Conservation (phyloP, 2,888 invertebrate genomes). For the Diploptera punctata region DNA sequence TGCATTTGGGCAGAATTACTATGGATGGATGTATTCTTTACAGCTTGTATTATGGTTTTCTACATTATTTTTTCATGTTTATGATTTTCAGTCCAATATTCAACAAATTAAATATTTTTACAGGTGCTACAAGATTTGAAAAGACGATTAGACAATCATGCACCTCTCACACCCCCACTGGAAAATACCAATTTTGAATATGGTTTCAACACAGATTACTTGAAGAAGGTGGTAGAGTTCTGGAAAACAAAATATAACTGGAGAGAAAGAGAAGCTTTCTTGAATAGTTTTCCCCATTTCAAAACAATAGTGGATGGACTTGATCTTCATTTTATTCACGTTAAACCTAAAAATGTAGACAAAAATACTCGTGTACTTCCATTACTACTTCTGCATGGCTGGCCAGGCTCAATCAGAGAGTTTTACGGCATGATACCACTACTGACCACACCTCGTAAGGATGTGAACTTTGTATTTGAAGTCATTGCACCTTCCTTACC, state of each 20-base stretch:
- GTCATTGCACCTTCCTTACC: constrained; percentile 71
- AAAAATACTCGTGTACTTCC: constrained; percentile 63
- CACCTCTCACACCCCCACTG: constrained; percentile 59
- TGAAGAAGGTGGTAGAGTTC: constrained; percentile 72
- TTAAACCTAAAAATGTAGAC: constrained; percentile 61
- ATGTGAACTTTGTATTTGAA: constrained; percentile 69
- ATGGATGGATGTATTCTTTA: no score
- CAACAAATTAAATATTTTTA: constrained; percentile 27
- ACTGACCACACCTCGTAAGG: constrained; percentile 60
- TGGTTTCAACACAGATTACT: constrained; percentile 76
- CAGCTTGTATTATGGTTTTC: no score
- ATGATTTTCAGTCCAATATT: no score
- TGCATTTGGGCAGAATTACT: no score
- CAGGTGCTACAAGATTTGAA: constrained; percentile 68
- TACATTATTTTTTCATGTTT: no score
- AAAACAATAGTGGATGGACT: constrained; percentile 72
- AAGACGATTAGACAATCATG: constrained; percentile 58
- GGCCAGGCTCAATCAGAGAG: constrained; percentile 85
- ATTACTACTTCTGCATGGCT: constrained; percentile 78
- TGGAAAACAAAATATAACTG: constrained; percentile 83
- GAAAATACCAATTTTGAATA: constrained; percentile 79
- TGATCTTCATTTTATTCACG: constrained; percentile 77
- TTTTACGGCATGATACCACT: constrained; percentile 78
- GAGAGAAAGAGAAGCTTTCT: constrained; percentile 67
- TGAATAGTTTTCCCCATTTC: constrained; percentile 80